Conservation (phyloP, 2,888 invertebrate species). For the Vanessa cardui region DNA sequence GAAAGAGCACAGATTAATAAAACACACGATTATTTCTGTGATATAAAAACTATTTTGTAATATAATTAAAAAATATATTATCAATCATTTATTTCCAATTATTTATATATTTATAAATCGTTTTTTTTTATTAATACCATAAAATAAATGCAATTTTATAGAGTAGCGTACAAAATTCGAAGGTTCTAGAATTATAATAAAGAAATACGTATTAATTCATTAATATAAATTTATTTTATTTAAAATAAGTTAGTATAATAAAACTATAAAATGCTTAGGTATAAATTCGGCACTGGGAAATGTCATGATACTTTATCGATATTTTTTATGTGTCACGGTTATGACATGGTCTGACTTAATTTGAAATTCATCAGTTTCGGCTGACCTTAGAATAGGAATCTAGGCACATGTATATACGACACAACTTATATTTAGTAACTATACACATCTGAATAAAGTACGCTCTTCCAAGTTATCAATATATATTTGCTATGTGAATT, state of each 20-base stretch:
- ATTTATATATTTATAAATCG: too few relatives aligned
- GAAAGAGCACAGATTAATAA: neutral
- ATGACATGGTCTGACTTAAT: neutral
- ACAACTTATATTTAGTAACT: too few relatives aligned
- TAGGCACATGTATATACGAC: too few relatives aligned
- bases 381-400: too few relatives aligned
- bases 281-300: neutral
- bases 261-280: neutral
- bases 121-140: too few relatives aligned
- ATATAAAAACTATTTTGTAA: conserved; percentile 6
- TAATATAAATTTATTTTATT: neutral
- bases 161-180: too few relatives aligned
- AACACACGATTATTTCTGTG: neutral
- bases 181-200: neutral
- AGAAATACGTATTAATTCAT: neutral
- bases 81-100: neutral
- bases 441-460: too few relatives aligned
- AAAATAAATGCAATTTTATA: too few relatives aligned
- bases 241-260: neutral
- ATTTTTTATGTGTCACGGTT: neutral
- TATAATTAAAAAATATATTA: neutral
- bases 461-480: too few relatives aligned
- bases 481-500: too few relatives aligned
- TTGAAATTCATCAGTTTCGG: too few relatives aligned
- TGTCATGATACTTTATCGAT: conserved; percentile 5